A percentile compares a stretch with the other conserved stretches of the same genome.
phyloP scores from a whole-genome alignment of 2,888 invertebrate species.

The Agrotis puta region DNA sequence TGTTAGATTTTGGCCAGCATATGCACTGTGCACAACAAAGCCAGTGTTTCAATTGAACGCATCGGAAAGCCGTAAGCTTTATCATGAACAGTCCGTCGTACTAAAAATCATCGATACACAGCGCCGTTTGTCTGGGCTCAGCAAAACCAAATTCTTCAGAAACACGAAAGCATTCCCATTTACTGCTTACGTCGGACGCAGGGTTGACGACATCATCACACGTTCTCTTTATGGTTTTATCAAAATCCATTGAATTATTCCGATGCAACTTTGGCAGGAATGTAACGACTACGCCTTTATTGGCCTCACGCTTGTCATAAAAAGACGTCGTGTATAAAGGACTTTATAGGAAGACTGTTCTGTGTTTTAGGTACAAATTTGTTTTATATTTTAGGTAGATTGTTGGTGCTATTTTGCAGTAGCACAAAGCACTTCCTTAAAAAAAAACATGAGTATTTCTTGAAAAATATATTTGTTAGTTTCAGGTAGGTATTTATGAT shows the following conservation, averaged over 20 bases:
- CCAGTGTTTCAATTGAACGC: no score
- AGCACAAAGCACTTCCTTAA: no score
- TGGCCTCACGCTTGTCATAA: constrained; percentile 74
- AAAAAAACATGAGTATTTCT: no score
- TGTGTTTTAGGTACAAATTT: not conserved
- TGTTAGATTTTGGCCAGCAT: no score
- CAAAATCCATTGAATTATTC: constrained; percentile 74
- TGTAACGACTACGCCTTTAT: constrained; percentile 71
- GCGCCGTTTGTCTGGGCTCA: not conserved
- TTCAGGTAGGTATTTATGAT: not conserved
- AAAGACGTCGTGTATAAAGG: constrained; percentile 60
- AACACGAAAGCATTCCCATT: constrained; percentile 34
- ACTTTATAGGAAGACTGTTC: constrained; percentile 53
- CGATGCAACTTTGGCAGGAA: constrained; percentile 71
- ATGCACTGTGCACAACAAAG: no score
- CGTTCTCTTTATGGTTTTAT: constrained; percentile 66
- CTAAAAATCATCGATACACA: not conserved
- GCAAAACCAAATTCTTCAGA: constrained; percentile 33
- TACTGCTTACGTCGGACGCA: constrained; percentile 3
- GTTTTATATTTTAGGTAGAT: no score
- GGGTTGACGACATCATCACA: constrained; percentile 51
- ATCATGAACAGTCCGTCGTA: no score
- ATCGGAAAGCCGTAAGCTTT: no score
- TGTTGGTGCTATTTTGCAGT: no score
- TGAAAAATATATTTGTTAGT: not conserved